Evolutionary conservation across 1,140 invertebrate genomes (phyloP).

Genomic region (Nephila pilipes): DNA sequence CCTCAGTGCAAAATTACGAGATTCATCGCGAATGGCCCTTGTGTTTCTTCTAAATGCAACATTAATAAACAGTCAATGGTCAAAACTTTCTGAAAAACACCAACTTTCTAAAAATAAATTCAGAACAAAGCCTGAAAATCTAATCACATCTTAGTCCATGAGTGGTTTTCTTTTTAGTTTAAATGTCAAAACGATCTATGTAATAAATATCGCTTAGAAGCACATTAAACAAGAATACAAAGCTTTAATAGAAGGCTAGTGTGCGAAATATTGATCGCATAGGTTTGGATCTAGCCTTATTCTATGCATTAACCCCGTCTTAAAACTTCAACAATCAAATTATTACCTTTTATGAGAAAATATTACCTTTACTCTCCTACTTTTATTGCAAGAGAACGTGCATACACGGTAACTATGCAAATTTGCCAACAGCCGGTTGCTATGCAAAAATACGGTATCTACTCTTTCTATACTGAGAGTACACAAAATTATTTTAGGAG

Average conservation of each 20-base stretch:
- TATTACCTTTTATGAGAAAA: background rate
- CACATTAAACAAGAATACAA: background rate
- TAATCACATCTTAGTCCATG: no score
- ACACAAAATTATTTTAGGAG: background rate
- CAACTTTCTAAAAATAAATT: no score
- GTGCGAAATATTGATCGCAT: background rate
- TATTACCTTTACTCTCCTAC: background rate
- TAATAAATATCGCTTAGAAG: no score
- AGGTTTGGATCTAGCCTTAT: background rate
- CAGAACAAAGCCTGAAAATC: no score
- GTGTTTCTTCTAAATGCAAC: no score
- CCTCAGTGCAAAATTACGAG: no score
- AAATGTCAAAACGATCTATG: no score
- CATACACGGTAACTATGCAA: background rate
- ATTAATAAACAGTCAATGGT: no score
- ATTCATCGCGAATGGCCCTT: no score
- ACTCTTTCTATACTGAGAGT: background rate
- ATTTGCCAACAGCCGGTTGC: background rate
- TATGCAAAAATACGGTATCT: background rate
- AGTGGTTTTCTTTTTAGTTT: no score
- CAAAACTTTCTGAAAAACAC: no score
- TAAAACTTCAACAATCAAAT: background rate
- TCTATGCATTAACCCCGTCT: background rate
- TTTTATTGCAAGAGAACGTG: background rate
- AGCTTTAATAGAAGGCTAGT: background rate